Evolutionary conservation across 2,113 vertebrate genomes (phyloP), one percentile per base, ranked within the genome.

Genomic region (Benitochromis conjunctus): DNA sequence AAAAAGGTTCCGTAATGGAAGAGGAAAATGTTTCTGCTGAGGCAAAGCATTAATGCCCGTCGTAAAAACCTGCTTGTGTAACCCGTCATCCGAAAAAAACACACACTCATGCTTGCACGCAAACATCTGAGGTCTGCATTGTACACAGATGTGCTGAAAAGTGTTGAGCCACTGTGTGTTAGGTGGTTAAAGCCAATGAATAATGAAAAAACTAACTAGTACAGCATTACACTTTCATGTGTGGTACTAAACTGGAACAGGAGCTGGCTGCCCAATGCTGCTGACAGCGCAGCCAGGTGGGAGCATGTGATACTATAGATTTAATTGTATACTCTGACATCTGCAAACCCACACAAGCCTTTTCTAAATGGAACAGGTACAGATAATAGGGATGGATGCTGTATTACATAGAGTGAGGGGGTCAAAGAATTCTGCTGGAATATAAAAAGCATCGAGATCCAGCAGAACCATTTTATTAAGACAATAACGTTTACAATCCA

Each of bases 61-160:
- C 74, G 84, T 86, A 62, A 82, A 89, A 91, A 86, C 77, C 66
- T 62, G 79, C 77, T 85, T 66, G 66, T 81, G 80, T 74, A 89
- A 86, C 64, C 60, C 16, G 74, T 58, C 71, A 84, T 62, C 41
- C 2, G 14, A 29, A 62, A 66, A 26, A 66, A 62, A 79, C 71
- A 85, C 79, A 57, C 56, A 54, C 21, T 10, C 55, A 9, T 9
- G 11, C 74, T 26, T 4, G 51, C 69, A 53, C 31, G 62, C 57
- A 80, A 51, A 51, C 64, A 71, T 82, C 82, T 79, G 87, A 76
- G 48, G 56, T 80, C 57, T 87, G 83, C 79, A 69, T 66, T 82
- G 74, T 43, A 46, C 64, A 57, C 9, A 16, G 29, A 5, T 1
- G 79, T 34, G 74, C 46, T 4, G 26, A 26, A 78, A 38, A 55